phyloP scores from a whole-genome alignment of 2,797 vertebrate species.

The Remorina albescens region DNA sequence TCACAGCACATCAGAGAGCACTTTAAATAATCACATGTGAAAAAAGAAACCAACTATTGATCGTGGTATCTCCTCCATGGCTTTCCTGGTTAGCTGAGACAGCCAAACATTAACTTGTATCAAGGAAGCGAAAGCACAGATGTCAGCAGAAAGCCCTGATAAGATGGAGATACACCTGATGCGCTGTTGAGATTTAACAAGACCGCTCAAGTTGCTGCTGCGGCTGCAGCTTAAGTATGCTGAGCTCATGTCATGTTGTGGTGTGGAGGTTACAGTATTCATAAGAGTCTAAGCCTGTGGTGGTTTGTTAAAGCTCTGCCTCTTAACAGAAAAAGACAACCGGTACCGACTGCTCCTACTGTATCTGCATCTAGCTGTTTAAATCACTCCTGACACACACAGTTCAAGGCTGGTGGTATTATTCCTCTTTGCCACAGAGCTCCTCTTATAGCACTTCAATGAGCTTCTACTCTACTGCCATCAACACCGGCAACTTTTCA shows the following conservation, averaged over 20 bases:
- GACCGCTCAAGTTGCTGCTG: slow-evolving; percentile 12
- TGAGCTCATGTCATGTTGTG: slow-evolving; percentile 6
- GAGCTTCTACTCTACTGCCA: not conserved
- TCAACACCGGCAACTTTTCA: not conserved
- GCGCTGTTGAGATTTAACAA: slow-evolving; percentile 19
- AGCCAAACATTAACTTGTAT: slow-evolving; percentile 43
- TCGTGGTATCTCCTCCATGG: not conserved
- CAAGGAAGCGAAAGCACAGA: slow-evolving; percentile 38
- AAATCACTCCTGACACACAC: not conserved
- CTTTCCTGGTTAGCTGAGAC: slow-evolving; percentile 24
- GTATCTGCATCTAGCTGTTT: not conserved
- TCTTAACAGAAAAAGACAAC: not conserved
- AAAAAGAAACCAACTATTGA: slow-evolving; percentile 37
- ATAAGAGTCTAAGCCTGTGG: not conserved
- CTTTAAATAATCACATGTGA: slow-evolving; percentile 29
- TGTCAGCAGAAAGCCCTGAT: slow-evolving; percentile 33
- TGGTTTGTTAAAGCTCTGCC: slow-evolving; percentile 9
- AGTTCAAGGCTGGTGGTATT: not conserved
- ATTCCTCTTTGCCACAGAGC: not conserved
- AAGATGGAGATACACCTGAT: slow-evolving; percentile 21
- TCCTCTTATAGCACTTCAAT: not conserved
- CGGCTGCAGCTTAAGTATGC: slow-evolving; percentile 23
- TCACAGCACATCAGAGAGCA: slow-evolving; percentile 27
- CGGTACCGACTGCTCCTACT: not conserved
- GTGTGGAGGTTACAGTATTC: not conserved